These are phyloP conservation scores for Ylistrum balloti DNA, from an alignment of 1,140 invertebrate species.

Conservation along the genomic window DNA sequence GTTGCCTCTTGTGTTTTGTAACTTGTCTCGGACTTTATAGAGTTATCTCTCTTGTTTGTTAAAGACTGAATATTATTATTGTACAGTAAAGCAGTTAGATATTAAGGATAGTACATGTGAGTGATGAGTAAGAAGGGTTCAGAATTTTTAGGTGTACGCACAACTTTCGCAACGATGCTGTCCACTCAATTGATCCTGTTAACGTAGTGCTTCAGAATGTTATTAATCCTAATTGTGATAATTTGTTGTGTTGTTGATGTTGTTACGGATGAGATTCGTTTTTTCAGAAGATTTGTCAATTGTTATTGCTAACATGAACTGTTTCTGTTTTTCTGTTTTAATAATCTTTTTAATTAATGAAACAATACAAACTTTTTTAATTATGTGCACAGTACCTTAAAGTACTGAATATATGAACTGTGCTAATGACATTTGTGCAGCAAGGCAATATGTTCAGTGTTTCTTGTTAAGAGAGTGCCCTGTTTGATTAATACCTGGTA, in stretches of 20 bases:
- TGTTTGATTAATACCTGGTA: not conserved
- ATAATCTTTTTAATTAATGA: slow-evolving; percentile 30
- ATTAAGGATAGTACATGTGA: not conserved
- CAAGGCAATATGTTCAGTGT: not conserved
- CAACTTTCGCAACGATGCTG: not conserved
- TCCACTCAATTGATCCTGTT: not conserved
- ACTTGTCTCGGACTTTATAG: not conserved
- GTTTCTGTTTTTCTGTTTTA: slow-evolving; percentile 2
- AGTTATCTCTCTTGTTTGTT: slow-evolving; percentile 37
- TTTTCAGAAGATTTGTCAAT: not conserved
- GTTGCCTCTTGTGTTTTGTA: not conserved
- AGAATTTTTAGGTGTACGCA: not conserved
- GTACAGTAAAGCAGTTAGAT: slow-evolving; percentile 38
- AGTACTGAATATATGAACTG: not conserved
- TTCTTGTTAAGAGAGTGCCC: not conserved
- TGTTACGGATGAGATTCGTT: slow-evolving; percentile 2
- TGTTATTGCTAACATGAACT: not conserved
- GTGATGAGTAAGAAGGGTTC: slow-evolving; percentile 1
- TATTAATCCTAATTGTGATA: slow-evolving; percentile 21
- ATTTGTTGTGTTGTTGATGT: slow-evolving; percentile 17
- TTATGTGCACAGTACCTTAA: not conserved
- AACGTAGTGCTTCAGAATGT: slow-evolving; percentile 7
- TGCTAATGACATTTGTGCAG: not conserved
- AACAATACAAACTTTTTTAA: not conserved
- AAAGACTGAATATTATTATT: not conserved